Evolutionary conservation across 2,113 vertebrate genomes (phyloP).

Genomic region (Scortum barcoo): DNA sequence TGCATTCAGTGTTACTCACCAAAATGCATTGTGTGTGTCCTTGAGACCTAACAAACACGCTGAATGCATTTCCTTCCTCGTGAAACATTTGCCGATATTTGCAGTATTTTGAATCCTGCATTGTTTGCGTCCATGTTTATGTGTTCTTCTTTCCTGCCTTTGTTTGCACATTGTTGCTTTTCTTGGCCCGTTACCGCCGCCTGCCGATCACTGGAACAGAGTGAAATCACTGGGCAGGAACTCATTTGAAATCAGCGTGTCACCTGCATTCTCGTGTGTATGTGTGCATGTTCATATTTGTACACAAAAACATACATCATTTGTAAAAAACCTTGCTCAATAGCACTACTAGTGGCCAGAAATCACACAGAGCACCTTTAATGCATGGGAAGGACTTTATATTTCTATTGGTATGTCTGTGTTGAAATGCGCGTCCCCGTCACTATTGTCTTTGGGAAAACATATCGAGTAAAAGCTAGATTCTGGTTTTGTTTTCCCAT

Average conservation of each 20-base stretch:
- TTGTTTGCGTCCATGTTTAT: background rate
- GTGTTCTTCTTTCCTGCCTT: background rate
- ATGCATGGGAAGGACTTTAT: background rate
- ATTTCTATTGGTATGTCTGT: background rate
- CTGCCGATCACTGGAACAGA: no score
- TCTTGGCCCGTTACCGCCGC: background rate
- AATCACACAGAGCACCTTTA: background rate
- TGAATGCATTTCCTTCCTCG: no score
- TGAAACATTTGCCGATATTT: no score
- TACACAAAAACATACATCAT: background rate
- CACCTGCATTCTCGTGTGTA: background rate
- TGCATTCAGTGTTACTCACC: no score
- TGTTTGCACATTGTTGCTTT: background rate
- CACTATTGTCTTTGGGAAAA: conserved; percentile 18
- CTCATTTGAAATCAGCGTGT: background rate
- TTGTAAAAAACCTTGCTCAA: background rate
- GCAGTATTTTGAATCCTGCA: background rate
- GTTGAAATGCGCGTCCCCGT: background rate
- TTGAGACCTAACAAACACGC: no score
- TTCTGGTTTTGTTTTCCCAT: conserved; percentile 43
- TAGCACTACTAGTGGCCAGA: background rate
- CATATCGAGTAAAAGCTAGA: background rate
- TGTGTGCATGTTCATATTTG: background rate
- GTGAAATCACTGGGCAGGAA: background rate
- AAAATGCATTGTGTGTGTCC: no score